Evolutionary conservation across 1,140 invertebrate genomes (phyloP).

Genomic region (roundworm (Caenorhabditis elegans)): WBcel235 BX284605.5:12524001-12524500

Average conservation of each 20-base stretch:
- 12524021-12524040: slow-evolving; percentile 26
- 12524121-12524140: slow-evolving; percentile 61
- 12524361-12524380: slow-evolving; percentile 54
- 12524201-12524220: too few species aligned
- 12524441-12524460: slow-evolving; percentile 58
- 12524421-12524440: not conserved
- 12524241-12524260: slow-evolving; percentile 62
- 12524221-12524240: not conserved
- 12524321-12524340: slow-evolving; percentile 60
- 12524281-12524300: slow-evolving; percentile 64
- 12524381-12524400: slow-evolving; percentile 58
- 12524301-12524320: slow-evolving; percentile 66
- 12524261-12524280: slow-evolving; percentile 66
- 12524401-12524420: slow-evolving; percentile 40
- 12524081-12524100: slow-evolving; percentile 15
- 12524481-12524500: slow-evolving; percentile 60
- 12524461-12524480: slow-evolving; percentile 60
- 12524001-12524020: slow-evolving; percentile 42
- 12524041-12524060: not conserved
- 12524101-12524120: slow-evolving; percentile 61
- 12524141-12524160: slow-evolving; percentile 54
- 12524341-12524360: slow-evolving; percentile 62
- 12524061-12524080: not conserved
- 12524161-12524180: slow-evolving; percentile 66
- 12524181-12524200: slow-evolving; percentile 21